Conservation (phyloP, 1,140 invertebrate species). For the Pseudobourletiella spinata region DNA sequence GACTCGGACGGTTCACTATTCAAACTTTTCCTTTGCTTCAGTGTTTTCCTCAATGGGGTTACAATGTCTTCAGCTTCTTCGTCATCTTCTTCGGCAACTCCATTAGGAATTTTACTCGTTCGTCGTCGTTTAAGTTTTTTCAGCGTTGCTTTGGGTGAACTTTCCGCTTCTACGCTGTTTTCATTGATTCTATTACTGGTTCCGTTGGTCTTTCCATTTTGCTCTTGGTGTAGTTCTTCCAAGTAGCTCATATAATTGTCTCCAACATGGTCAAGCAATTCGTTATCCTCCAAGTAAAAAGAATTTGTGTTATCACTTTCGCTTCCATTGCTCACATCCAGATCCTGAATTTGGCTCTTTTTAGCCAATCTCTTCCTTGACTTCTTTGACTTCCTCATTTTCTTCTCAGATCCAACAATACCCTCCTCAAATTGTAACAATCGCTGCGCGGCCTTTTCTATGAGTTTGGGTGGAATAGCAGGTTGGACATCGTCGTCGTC, state of each 20-base stretch:
- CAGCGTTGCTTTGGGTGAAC: background rate
- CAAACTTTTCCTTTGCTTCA: background rate
- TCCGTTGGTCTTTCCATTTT: background rate
- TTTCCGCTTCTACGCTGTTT: background rate
- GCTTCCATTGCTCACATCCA: slow-evolving; percentile 17
- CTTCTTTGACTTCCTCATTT: slow-evolving; percentile 31
- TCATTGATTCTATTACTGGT: background rate
- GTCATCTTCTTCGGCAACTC: background rate
- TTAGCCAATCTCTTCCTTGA: slow-evolving; percentile 6
- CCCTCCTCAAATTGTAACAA: slow-evolving; percentile 41
- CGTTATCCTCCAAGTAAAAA: slow-evolving; percentile 20
- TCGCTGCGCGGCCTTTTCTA: slow-evolving; percentile 40
- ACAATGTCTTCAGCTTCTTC: slow-evolving; percentile 8
- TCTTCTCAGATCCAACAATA: slow-evolving; percentile 37
- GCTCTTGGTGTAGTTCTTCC: slow-evolving; percentile 16
- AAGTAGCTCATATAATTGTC: slow-evolving; percentile 35
- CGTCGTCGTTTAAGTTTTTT: too few relatives aligned
- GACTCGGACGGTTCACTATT: too few relatives aligned
- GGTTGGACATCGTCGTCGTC: slow-evolving; percentile 39
- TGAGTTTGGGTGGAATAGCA: slow-evolving; percentile 37
- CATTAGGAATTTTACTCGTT: too few relatives aligned
- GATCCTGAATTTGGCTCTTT: background rate
- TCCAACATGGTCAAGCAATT: slow-evolving; percentile 23
- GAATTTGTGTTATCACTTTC: slow-evolving; percentile 18
- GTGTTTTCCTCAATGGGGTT: background rate